Percentiles rank a stretch among this genome's conserved stretches.
Evolutionary conservation across 2,113 vertebrate species (phyloP).

Genomic region (Penelope pileata): DNA sequence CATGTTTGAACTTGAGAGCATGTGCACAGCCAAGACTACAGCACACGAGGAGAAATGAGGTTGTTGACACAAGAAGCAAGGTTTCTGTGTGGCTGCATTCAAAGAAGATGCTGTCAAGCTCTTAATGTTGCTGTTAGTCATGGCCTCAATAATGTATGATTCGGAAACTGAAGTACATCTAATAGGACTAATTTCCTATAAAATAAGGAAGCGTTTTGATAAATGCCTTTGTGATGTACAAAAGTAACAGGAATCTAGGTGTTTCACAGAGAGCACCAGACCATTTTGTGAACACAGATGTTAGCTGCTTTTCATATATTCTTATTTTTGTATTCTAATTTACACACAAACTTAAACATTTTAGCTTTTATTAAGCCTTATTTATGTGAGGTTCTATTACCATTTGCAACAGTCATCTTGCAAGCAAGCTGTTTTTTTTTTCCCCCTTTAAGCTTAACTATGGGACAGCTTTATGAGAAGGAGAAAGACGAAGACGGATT

Average conservation of each 20-base stretch:
- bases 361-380: background rate
- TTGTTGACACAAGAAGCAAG: background rate
- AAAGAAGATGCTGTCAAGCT: background rate
- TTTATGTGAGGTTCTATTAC: background rate
- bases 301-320: background rate
- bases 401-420: background rate
- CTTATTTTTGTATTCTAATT: background rate
- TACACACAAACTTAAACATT: background rate
- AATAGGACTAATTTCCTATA: background rate
- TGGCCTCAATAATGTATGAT: background rate
- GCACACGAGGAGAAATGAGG: background rate
- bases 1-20: background rate
- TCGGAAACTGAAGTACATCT: background rate
- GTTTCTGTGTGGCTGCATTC: background rate
- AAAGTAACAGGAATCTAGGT: background rate
- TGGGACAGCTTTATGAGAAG: slow-evolving; percentile 98
- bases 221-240: background rate
- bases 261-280: background rate
- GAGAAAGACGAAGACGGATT: slow-evolving; percentile 98
- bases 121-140: background rate
- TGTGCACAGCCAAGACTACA: background rate
- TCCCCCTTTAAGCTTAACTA: slow-evolving; percentile 87
- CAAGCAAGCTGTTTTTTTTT: slow-evolving; percentile 8
- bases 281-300: background rate
- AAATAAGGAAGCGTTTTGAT: background rate